Evolutionary conservation across 2,888 invertebrate genomes (phyloP).

Genomic region (Pharmacophagus antenor): DNA sequence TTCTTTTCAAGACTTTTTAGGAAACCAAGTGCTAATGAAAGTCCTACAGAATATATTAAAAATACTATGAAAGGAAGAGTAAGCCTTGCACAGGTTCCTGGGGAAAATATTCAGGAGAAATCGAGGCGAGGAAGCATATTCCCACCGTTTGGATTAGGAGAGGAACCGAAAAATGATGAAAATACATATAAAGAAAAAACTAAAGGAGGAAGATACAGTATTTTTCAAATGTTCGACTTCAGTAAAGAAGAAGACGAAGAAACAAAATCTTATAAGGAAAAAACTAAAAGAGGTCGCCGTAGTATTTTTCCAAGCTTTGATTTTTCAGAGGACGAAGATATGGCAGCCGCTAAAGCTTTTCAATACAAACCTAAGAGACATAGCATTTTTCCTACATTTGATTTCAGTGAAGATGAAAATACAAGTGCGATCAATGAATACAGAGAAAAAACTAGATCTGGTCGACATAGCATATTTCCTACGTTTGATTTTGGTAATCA

Average conservation of each 20-base stretch:
- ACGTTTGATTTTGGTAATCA: slow-evolving; percentile 68
- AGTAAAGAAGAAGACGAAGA: slow-evolving; percentile 54
- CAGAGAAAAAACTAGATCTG: slow-evolving; percentile 61
- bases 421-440: slow-evolving; percentile 51
- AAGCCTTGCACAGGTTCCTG: slow-evolving; percentile 50
- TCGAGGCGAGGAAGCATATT: slow-evolving; percentile 20
- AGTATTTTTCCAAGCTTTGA: slow-evolving; percentile 70
- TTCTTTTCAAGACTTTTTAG: slow-evolving; percentile 59
- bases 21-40: slow-evolving; percentile 60
- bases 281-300: slow-evolving; percentile 61
- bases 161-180: slow-evolving; percentile 31
- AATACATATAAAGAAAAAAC: slow-evolving; percentile 42
- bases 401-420: slow-evolving; percentile 61
- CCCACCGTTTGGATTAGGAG: slow-evolving; percentile 31
- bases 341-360: slow-evolving; percentile 49
- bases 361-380: slow-evolving; percentile 63
- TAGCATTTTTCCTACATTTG: slow-evolving; percentile 67
- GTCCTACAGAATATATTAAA: slow-evolving; percentile 59
- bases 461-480: slow-evolving; percentile 67
- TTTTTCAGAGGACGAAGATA: slow-evolving; percentile 69
- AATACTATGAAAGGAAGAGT: slow-evolving; percentile 61
- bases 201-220: slow-evolving; percentile 54
- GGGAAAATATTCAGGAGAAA: slow-evolving; percentile 42
- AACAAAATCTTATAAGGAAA: slow-evolving; percentile 54
- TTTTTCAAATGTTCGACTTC: slow-evolving; percentile 59